Conservation (phyloP, 2,113 vertebrate species). For the Oceanites oceanicus region DNA sequence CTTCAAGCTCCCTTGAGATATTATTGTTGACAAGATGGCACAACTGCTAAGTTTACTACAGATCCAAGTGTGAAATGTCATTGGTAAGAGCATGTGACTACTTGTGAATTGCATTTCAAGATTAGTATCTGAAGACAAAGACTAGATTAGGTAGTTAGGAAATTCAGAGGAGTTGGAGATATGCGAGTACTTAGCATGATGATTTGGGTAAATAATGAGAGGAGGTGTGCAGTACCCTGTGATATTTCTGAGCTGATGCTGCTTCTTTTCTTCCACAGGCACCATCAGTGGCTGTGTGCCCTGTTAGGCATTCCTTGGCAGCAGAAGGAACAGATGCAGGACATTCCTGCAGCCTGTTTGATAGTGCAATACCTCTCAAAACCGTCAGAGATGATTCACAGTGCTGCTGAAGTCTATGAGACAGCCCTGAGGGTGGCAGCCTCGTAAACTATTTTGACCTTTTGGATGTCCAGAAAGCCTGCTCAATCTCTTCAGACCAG, state of each 20-base stretch:
- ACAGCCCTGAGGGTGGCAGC: not conserved
- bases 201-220: not conserved
- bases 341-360: slow-evolving; percentile 9
- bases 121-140: not conserved
- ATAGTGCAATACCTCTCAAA: slow-evolving; percentile 3
- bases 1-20: not conserved
- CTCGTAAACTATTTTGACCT: slow-evolving; percentile 16
- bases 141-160: not conserved
- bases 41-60: not conserved
- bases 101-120: not conserved
- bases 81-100: not conserved
- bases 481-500: not conserved
- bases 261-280: not conserved
- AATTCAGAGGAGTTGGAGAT: not conserved
- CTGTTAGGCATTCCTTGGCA: slow-evolving; percentile 46
- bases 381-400: slow-evolving; percentile 1
- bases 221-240: not conserved
- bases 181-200: not conserved
- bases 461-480: not conserved
- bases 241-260: not conserved
- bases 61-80: not conserved
- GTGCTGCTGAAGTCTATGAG: not conserved
- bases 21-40: not conserved
- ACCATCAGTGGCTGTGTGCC: not conserved
- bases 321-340: slow-evolving; percentile 26